Conservation (phyloP, 2,888 invertebrate species). For the Lasioglossum morio region DNA sequence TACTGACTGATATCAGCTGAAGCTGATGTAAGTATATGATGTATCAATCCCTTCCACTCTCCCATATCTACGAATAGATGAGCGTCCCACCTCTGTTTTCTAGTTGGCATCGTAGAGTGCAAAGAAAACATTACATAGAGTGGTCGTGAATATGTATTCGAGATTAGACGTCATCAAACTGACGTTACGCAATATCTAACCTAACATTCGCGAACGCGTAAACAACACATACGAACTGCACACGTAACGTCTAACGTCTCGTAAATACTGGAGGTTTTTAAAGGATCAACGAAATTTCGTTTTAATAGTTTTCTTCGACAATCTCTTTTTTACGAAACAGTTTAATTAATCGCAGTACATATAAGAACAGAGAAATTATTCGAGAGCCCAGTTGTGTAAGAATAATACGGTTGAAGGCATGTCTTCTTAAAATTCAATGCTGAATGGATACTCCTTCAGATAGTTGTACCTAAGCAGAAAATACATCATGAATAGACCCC, state of each 20-base stretch:
- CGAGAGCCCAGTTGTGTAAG: neutral
- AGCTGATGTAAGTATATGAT: no score
- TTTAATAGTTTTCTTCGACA: neutral
- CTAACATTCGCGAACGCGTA: neutral
- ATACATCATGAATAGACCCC: neutral
- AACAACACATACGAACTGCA: neutral
- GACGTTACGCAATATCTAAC: neutral
- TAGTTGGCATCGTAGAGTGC: neutral
- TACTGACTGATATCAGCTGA: neutral
- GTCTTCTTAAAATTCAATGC: conserved; percentile 64
- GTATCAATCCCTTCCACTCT: neutral
- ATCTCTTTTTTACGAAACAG: neutral
- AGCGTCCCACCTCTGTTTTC: neutral
- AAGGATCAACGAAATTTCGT: no score
- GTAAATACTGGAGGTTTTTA: neutral
- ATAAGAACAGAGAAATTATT: neutral
- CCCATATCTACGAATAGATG: neutral
- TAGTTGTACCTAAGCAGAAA: conserved; percentile 60
- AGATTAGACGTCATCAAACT: conserved; percentile 18
- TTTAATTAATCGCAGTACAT: conserved; percentile 15
- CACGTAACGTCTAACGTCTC: neutral
- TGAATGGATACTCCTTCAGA: conserved; percentile 86
- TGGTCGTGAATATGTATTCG: neutral
- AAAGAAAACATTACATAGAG: conserved; percentile 23
- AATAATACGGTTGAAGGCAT: neutral